These are phyloP conservation scores for Melieria omissa DNA, from an alignment of 2,888 invertebrate species.

Conservation along the genomic window DNA sequence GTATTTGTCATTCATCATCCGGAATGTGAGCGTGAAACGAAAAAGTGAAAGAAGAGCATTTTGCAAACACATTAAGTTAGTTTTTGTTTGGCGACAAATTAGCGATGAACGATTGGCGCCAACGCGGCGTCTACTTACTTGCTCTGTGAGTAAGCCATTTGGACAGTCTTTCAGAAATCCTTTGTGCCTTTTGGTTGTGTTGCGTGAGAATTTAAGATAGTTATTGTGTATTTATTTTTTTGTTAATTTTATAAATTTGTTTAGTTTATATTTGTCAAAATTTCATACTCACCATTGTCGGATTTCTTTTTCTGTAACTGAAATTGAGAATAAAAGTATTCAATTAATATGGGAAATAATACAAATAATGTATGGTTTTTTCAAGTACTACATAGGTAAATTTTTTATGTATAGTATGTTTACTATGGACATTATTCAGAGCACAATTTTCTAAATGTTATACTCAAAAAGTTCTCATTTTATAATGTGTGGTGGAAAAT, in stretches of 20 bases:
- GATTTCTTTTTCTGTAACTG: conserved; percentile 64
- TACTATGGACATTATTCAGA: no score
- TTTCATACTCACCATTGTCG: conserved; percentile 60
- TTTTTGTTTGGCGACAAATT: not conserved
- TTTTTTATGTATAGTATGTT: no score
- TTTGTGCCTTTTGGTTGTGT: conserved; percentile 80
- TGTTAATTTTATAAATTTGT: no score
- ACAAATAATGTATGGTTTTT: not conserved
- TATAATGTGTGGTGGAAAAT: no score
- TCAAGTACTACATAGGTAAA: no score
- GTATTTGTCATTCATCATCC: not conserved
- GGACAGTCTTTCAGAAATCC: conserved; percentile 97
- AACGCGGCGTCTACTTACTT: conserved; percentile 71
- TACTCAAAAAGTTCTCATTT: no score
- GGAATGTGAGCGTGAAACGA: not conserved
- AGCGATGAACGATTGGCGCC: not conserved
- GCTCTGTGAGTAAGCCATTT: conserved; percentile 93
- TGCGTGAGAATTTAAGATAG: conserved; percentile 25
- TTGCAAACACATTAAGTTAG: no score
- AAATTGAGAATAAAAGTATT: conserved; percentile 39
- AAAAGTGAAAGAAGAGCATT: conserved; percentile 6
- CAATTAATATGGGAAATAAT: not conserved
- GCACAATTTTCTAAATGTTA: no score
- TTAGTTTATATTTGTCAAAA: not conserved
- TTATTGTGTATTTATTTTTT: no score